phyloP scores from a whole-genome alignment of 2,797 vertebrate species.

The Parauchenoglanis punctatus region DNA sequence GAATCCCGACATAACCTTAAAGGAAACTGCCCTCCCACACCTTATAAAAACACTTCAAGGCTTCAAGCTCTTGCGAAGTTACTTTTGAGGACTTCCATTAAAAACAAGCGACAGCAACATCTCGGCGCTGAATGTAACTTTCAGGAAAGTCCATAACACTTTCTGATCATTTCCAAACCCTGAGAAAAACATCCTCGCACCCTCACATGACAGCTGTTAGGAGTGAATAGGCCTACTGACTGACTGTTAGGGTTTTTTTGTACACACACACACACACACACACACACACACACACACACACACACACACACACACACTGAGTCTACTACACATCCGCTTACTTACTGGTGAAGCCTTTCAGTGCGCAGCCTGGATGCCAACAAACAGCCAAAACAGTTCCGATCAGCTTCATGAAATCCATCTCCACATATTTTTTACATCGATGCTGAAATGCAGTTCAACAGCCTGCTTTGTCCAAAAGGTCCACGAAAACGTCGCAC shows the following conservation, averaged over 20 bases:
- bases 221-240: conserved; percentile 28
- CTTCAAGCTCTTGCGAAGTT: not conserved
- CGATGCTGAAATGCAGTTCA: not conserved
- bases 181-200: not conserved
- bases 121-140: not conserved
- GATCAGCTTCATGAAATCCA: conserved; percentile 78
- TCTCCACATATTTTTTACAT: conserved; percentile 71
- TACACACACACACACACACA: not conserved
- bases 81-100: not conserved
- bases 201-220: conserved; percentile 9
- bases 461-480: not conserved
- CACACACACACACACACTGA: not conserved
- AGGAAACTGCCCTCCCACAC: no score
- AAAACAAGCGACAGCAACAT: not conserved
- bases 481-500: not conserved
- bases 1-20: not conserved
- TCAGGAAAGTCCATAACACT: no score
- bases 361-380: conserved; percentile 70
- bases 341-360: conserved; percentile 74
- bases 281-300: not conserved
- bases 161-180: not conserved
- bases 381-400: conserved; percentile 74
- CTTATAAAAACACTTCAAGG: not conserved
- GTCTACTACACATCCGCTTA: conserved; percentile 25
- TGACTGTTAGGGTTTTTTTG: not conserved